Base-by-base conservation (phyloP, 2,888 invertebrate genomes). In the Clunio marinus region DNA sequence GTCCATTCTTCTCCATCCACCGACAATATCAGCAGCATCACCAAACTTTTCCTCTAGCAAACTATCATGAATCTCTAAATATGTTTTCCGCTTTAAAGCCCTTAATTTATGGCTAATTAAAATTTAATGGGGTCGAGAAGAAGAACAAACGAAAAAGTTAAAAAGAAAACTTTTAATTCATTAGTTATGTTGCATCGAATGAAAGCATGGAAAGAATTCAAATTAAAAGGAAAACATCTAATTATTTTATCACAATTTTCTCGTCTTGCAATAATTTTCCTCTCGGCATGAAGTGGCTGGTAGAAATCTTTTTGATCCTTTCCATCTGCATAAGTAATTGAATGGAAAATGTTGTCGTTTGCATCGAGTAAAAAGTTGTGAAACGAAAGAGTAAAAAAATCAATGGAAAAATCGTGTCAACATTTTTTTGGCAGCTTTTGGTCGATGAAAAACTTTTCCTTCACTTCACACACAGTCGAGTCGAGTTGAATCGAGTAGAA, bases 101-200 rank as follows among this genome's bases (percentile, higher is more conserved):
- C 51, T 22, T 51, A 51, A 51, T 51, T 51, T 51, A 51, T 51
- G 51, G 51, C 51, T 57, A 57, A 57, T 57, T 57, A 57, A 57
- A 57, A 57, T 57, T 57, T 57, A 22, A 51, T 51, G 51, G 51
- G 51, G 51, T 51, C 22, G 51, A 5, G 7, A 5, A 32, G n/a
- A n/a, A n/a, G n/a, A n/a, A 13, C 35, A 32, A 32, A 32, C 7
- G 35, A 17, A 51, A 17, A 51, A 51, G 20, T 51, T 51, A n/a
- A n/a, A n/a, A n/a, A n/a, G n/a, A n/a, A n/a, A n/a, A n/a, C n/a
- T 32, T 32, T 32, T 5, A 5, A 8, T 17, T 22, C 51, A 22
- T 51, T 13, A n/a, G n/a, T 32, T 32, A 8, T 32, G 35, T 13
- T 57, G 57, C 57, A 27, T n/a, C 25, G 25, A 57, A 57, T 25